Evolutionary conservation across 2,888 invertebrate genomes (phyloP).

Genomic region (Spilosoma lubricipeda): DNA sequence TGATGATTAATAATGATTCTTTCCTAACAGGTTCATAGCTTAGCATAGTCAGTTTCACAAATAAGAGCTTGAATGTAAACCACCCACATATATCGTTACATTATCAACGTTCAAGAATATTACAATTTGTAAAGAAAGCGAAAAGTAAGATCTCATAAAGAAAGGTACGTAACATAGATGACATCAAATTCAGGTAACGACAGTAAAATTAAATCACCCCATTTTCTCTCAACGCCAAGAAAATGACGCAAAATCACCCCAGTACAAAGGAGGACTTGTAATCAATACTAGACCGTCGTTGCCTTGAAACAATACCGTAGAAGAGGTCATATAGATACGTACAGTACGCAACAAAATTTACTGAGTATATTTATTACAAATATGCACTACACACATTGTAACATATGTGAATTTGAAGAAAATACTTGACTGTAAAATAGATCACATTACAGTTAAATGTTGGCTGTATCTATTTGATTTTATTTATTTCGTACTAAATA

Average conservation of each 20-base stretch:
- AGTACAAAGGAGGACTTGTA: conserved; percentile 14
- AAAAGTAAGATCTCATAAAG: conserved; percentile 1
- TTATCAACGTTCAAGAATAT: neutral
- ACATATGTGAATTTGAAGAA: too few species aligned
- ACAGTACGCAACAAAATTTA: conserved; percentile 4
- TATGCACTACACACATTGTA: neutral
- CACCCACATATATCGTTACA: neutral
- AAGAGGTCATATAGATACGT: conserved; percentile 28
- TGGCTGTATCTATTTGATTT: too few species aligned
- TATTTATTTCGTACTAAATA: too few species aligned
- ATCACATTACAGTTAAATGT: too few species aligned
- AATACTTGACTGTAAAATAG: too few species aligned
- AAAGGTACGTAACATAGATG: conserved; percentile 1
- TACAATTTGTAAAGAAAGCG: neutral
- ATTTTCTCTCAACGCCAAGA: conserved; percentile 11
- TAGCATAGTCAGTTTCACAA: neutral
- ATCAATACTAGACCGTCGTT: conserved; percentile 41
- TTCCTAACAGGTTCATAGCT: neutral
- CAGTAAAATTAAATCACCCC: conserved; percentile 17
- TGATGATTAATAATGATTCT: neutral
- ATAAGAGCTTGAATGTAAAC: neutral
- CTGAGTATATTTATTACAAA: neutral
- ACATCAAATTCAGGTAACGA: conserved; percentile 13
- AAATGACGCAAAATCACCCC: conserved; percentile 11
- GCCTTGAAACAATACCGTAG: conserved; percentile 36